Evolutionary conservation across 2,113 vertebrate species (phyloP), one percentile per base, ranked within the genome.

Genomic region (Cyanoliseus patagonus): DNA sequence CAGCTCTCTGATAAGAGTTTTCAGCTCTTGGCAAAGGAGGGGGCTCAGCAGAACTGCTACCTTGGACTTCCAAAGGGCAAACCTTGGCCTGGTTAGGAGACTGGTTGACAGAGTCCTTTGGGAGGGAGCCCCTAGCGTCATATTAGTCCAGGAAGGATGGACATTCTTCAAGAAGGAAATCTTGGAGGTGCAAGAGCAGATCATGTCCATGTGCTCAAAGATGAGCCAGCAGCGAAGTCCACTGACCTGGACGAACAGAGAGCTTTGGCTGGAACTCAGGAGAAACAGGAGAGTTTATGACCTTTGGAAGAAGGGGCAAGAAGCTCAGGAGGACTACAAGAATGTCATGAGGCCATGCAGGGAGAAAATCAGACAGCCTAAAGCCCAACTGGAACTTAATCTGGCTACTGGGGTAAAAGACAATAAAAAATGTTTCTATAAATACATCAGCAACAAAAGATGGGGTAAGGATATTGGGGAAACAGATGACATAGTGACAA

Each of bases 1-100:
- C 31, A 16, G 10, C 22, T 0, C 0, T 28, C 25, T 33, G 6
- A 11, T 30, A 37, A 57, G 8, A n/a, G 4, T 52, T 73, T 86
- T 52, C 11, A 9, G 3, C 61, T 46, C n/a, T 35, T 7, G 3
- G 31, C 42, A 22, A 24, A 64, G 33, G 23, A 51, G 10, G 4
- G 6, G 11, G 10, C 1, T 41, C 3, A 31, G 30, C 53, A 46
- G 41, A 53, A 83, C 63, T 53, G n/a, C 18, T 42, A 9, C 49
- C 5, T 57, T 22, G 37, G 30, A 27, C 4, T n/a, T 76, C 12
- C 5, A 4, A 31, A 69, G 47, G 14, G 17, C 25, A 83, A 35
- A 41, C 25, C 35, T 72, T 19, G 35, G 27, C 42, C 22, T 53
- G 15, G 23, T 57, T 57, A 57, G 55, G 55, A n/a, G 31, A n/a